Percentiles rank a stretch among this genome's conserved stretches.
Evolutionary conservation across 2,113 vertebrate species (phyloP).

Genomic region (Platichthys stellatus): DNA sequence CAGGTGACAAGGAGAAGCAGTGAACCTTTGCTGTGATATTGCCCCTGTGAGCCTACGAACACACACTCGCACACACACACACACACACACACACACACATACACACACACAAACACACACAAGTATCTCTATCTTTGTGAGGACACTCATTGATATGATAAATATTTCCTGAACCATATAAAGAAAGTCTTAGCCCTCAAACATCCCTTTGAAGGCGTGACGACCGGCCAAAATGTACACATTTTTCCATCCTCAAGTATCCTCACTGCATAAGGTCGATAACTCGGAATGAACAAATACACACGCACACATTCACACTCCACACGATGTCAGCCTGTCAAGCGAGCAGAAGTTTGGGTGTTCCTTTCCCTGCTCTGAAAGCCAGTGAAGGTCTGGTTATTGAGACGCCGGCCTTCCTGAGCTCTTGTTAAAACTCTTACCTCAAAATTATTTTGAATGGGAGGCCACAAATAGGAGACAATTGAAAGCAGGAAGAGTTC

Average conservation of each 20-base stretch:
- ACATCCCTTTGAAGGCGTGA: not conserved
- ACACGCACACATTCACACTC: not conserved
- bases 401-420: conserved; percentile 31
- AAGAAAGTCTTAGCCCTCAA: not conserved
- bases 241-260: not conserved
- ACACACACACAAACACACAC: conserved; percentile 19
- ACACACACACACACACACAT: conserved; percentile 14
- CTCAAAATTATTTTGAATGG: not conserved
- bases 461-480: not conserved
- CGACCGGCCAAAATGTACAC: not conserved
- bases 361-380: conserved; percentile 32
- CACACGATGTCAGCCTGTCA: not conserved
- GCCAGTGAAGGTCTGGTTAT: conserved; percentile 30
- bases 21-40: conserved; percentile 74
- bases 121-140: not conserved
- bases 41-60: conserved; percentile 48
- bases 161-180: not conserved
- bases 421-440: conserved; percentile 11
- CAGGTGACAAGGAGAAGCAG: conserved; percentile 77
- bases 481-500: not conserved
- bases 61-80: conserved; percentile 18
- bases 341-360: conserved; percentile 13
- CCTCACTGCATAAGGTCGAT: not conserved
- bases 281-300: not conserved
- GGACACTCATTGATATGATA: not conserved